A percentile compares a stretch with the other conserved stretches of the same genome.
phyloP scores from a whole-genome alignment of 2,797 vertebrate genomes.

The Falco biarmicus region DNA sequence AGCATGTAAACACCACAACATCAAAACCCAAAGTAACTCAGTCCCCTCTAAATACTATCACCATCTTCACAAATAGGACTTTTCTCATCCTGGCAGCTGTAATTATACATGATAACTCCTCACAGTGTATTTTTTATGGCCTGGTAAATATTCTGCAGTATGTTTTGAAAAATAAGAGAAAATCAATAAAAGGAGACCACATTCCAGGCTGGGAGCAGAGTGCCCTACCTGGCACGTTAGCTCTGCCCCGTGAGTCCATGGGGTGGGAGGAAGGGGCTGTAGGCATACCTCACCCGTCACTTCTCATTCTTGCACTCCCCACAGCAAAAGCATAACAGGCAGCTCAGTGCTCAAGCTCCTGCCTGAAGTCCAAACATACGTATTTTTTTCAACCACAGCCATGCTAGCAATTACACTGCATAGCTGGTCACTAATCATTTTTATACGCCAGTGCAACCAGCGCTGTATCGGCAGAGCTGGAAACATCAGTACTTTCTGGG shows the following conservation, averaged over 20 bases:
- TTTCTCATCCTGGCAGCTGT: background rate
- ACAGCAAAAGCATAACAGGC: rapidly evolving
- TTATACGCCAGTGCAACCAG: background rate
- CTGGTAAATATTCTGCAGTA: background rate
- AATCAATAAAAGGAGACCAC: background rate
- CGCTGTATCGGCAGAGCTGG: background rate
- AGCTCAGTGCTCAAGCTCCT: background rate
- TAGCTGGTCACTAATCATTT: background rate
- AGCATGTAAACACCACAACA: background rate
- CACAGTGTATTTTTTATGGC: background rate
- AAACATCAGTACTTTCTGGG: background rate
- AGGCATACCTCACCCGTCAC: background rate
- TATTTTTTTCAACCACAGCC: background rate
- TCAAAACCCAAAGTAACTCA: background rate
- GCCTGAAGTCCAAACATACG: background rate
- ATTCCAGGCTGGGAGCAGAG: background rate
- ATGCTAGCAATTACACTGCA: background rate
- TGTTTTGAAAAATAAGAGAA: background rate
- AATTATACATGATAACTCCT: background rate
- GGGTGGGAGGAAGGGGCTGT: background rate
- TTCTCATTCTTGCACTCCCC: background rate
- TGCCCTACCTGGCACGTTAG: background rate
- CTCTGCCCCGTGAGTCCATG: rapidly evolving
- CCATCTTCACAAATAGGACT: background rate
- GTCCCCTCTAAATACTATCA: background rate